phyloP scores from a whole-genome alignment of 2,888 invertebrate species.

The Saturnia pavonia region DNA sequence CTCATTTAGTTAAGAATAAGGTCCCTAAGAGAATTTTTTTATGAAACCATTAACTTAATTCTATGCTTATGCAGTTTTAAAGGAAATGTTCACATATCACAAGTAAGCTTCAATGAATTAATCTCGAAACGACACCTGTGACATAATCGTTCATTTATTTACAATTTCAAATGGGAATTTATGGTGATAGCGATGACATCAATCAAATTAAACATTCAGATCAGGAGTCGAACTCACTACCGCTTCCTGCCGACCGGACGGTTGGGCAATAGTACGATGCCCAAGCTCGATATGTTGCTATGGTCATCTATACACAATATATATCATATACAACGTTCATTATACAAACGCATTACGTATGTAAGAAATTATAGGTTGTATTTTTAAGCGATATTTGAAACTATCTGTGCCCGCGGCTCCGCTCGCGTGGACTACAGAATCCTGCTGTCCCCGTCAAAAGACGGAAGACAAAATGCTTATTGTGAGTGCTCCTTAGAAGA shows the following conservation, averaged over 20 bases:
- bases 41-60: too few relatives aligned
- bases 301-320: not conserved
- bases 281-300: constrained; percentile 11
- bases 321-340: not conserved
- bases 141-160: constrained; percentile 36
- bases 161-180: constrained; percentile 50
- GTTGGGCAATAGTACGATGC: constrained; percentile 25
- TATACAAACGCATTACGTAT: not conserved
- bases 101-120: not conserved
- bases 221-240: constrained; percentile 72
- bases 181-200: constrained; percentile 55
- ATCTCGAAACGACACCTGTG: constrained; percentile 26
- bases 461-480: too few relatives aligned
- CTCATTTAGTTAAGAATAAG: too few relatives aligned
- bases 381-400: too few relatives aligned
- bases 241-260: constrained; percentile 62
- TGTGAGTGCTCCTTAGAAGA: too few relatives aligned
- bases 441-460: too few relatives aligned
- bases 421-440: too few relatives aligned
- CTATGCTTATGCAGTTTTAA: too few relatives aligned
- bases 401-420: too few relatives aligned
- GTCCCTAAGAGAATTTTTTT: too few relatives aligned
- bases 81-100: not conserved
- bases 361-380: too few relatives aligned
- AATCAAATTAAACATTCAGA: constrained; percentile 64